phyloP scores from a whole-genome alignment of 35 echinoderm and acorn worm species.

The Ophiothrix spiculata region DNA sequence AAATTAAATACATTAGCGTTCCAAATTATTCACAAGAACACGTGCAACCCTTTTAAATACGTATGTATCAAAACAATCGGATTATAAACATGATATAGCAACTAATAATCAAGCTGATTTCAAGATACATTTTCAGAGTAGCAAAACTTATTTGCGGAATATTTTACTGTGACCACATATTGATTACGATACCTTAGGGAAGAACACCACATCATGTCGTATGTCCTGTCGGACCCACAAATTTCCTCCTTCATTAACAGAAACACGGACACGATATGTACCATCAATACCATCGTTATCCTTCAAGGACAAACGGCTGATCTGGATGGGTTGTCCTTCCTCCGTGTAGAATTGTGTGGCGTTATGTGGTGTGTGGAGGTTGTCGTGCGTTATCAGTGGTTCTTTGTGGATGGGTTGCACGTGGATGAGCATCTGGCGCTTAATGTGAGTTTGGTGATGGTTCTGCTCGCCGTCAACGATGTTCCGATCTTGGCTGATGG shows the following conservation, averaged over 20 bases:
- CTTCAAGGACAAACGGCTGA: constrained; percentile 11
- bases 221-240: constrained; percentile 51
- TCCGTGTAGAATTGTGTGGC: constrained; percentile 19
- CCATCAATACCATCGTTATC: constrained; percentile 36
- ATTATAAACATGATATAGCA: too few species aligned
- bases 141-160: too few species aligned
- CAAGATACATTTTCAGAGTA: too few species aligned
- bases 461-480: background rate
- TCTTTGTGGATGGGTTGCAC: background rate
- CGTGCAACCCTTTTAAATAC: too few species aligned
- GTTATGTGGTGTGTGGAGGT: background rate
- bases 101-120: too few species aligned
- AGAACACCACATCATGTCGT: constrained; percentile 39
- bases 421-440: constrained; percentile 21
- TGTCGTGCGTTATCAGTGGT: background rate
- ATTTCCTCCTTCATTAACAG: constrained; percentile 44
- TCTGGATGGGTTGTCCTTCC: constrained; percentile 30
- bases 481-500: constrained; percentile 9
- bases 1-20: too few species aligned
- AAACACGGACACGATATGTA: constrained; percentile 34
- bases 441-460: background rate
- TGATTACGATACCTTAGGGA: constrained; percentile 22
- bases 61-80: too few species aligned
- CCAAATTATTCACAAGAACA: too few species aligned
- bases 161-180: too few species aligned